phyloP scores from a whole-genome alignment of 1,140 invertebrate species.

The Carposina sasakii region DNA sequence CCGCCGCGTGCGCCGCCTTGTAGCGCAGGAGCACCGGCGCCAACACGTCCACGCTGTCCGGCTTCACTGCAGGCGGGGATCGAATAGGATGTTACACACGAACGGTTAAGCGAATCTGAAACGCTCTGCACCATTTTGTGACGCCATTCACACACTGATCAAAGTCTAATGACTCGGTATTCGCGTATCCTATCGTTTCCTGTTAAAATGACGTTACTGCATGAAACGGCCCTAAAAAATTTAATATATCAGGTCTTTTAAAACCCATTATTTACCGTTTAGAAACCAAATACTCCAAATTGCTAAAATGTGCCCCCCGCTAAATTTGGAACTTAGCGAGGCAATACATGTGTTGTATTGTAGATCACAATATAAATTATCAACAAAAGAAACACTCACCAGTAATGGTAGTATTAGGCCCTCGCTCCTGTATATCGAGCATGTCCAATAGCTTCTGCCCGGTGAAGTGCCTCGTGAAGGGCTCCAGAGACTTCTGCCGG shows the following conservation, averaged over 20 bases:
- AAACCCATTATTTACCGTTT: neutral
- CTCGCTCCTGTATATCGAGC: slow-evolving; percentile 77
- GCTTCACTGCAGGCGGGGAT: slow-evolving; percentile 76
- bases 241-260: neutral
- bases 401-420: slow-evolving; percentile 75
- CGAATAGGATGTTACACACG: too few relatives aligned
- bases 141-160: too few relatives aligned
- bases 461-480: slow-evolving; percentile 90
- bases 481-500: slow-evolving; percentile 88
- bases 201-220: too few relatives aligned
- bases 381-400: slow-evolving; percentile 29
- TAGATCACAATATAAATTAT: neutral
- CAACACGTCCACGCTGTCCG: slow-evolving; percentile 79
- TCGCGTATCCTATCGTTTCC: too few relatives aligned
- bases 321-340: neutral
- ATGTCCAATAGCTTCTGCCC: slow-evolving; percentile 87
- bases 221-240: too few relatives aligned
- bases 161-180: too few relatives aligned
- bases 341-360: neutral
- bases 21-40: slow-evolving; percentile 81
- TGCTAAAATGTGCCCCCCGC: too few relatives aligned
- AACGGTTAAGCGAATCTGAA: too few relatives aligned
- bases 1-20: slow-evolving; percentile 77
- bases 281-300: neutral
- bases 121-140: too few relatives aligned